A percentile compares a stretch with the other conserved stretches of the same genome.
These are phyloP conservation scores for Drymodes brunneopygia DNA, from an alignment of 2,113 vertebrate species.

Conservation along the genomic window DNA sequence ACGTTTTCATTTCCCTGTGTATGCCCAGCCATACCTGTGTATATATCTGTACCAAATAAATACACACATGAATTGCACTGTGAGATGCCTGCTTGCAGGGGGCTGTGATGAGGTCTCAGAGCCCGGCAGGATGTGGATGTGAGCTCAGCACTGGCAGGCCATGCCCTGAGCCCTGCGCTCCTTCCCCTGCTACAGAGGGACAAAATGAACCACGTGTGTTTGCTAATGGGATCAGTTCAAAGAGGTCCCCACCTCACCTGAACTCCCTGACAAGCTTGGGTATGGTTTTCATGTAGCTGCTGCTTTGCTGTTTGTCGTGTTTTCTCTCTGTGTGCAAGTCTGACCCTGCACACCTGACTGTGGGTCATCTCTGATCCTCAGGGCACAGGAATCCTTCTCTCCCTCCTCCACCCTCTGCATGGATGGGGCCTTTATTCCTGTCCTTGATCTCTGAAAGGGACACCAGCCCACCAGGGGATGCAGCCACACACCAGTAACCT, in stretches of 20 bases:
- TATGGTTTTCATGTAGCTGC: not conserved
- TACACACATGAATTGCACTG: not conserved
- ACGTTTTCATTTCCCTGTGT: not conserved
- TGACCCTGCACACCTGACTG: fast-evolving
- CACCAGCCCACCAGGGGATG: not conserved
- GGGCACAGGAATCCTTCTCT: not conserved
- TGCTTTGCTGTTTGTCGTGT: not conserved
- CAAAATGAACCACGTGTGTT: not conserved
- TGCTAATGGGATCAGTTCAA: not conserved
- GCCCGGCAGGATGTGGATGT: not conserved
- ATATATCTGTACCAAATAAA: not conserved
- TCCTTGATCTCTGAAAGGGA: not conserved
- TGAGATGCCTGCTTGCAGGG: not conserved
- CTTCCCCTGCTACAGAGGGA: not conserved
- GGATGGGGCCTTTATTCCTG: not conserved
- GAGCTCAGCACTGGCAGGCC: not conserved
- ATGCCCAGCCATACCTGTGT: fast-evolving
- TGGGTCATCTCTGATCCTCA: not conserved
- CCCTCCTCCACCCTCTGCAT: not conserved
- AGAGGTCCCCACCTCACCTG: not conserved
- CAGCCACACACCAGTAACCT: fast-evolving
- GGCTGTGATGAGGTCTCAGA: not conserved
- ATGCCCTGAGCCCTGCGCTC: not conserved
- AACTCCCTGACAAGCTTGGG: not conserved
- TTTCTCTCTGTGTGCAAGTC: not conserved